Conservation (phyloP, 2,113 vertebrate genomes). For the Atlantisia rogersi region DNA sequence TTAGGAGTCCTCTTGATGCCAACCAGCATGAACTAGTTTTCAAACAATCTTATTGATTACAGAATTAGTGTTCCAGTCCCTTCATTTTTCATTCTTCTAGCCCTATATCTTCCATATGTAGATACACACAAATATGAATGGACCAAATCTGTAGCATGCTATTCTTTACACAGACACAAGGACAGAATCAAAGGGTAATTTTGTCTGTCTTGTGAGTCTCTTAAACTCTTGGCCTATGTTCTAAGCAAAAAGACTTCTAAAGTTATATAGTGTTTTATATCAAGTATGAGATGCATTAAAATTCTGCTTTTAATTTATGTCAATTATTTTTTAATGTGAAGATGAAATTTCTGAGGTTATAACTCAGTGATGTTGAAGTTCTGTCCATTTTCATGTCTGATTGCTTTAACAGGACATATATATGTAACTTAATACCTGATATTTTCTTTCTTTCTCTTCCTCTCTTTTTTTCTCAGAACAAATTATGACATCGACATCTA, state of each 20-base stretch:
- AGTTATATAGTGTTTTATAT: background rate
- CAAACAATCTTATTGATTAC: background rate
- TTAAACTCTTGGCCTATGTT: background rate
- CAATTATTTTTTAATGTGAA: background rate
- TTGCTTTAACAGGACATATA: background rate
- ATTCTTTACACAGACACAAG: background rate
- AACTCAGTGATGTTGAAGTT: background rate
- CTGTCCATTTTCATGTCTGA: background rate
- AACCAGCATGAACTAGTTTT: background rate
- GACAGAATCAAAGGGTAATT: background rate
- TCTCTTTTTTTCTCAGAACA: constrained; percentile 80
- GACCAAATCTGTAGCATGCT: background rate
- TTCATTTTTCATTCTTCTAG: background rate
- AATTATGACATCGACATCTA: constrained; percentile 94
- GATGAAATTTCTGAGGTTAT: background rate
- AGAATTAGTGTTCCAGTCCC: background rate
- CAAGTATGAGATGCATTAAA: background rate
- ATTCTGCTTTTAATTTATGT: background rate
- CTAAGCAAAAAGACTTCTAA: background rate
- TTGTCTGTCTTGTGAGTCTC: background rate
- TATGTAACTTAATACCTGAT: background rate
- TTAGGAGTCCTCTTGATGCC: background rate
- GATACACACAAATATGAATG: background rate
- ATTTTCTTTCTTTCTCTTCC: constrained; percentile 13
- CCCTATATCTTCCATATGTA: background rate